Evolutionary conservation across 2,113 vertebrate species (phyloP).

Genomic region (Guaruba guarouba): DNA sequence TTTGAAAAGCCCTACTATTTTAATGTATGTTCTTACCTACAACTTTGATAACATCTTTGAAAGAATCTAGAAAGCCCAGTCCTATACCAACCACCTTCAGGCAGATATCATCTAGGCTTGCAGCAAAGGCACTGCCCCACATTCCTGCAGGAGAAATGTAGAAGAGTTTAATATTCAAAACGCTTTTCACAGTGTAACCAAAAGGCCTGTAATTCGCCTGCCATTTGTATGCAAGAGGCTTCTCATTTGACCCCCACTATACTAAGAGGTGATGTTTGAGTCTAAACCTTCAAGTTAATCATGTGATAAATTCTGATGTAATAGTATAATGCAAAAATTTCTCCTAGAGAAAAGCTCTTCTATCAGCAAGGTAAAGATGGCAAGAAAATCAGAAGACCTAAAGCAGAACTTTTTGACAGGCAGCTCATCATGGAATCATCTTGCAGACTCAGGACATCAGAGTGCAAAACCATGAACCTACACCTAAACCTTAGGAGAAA

Average conservation of each 20-base stretch:
- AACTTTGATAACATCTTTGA: slow-evolving; percentile 62
- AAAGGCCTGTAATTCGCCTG: not conserved
- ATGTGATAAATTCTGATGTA: not conserved
- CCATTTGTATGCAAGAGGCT: not conserved
- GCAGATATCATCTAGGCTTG: slow-evolving; percentile 78
- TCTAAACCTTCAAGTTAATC: not conserved
- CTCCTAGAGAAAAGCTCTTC: not conserved
- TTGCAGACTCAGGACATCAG: not conserved
- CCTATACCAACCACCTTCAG: slow-evolving; percentile 61
- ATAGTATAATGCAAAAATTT: not conserved
- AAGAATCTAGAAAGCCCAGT: slow-evolving; percentile 64
- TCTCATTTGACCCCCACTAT: not conserved
- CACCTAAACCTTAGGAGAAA: not conserved
- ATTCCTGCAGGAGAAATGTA: slow-evolving; percentile 58
- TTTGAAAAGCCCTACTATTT: not conserved
- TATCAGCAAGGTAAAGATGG: not conserved
- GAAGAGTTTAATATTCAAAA: not conserved
- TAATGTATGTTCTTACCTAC: slow-evolving; percentile 59
- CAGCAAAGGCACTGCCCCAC: slow-evolving; percentile 82
- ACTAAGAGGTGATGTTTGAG: not conserved
- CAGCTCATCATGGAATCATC: not conserved
- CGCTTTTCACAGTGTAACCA: not conserved
- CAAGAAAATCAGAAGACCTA: not conserved
- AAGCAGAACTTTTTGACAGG: not conserved
- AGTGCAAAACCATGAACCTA: not conserved